phyloP scores from a whole-genome alignment of 2,888 invertebrate species.

The Drosophila engyochracea region DNA sequence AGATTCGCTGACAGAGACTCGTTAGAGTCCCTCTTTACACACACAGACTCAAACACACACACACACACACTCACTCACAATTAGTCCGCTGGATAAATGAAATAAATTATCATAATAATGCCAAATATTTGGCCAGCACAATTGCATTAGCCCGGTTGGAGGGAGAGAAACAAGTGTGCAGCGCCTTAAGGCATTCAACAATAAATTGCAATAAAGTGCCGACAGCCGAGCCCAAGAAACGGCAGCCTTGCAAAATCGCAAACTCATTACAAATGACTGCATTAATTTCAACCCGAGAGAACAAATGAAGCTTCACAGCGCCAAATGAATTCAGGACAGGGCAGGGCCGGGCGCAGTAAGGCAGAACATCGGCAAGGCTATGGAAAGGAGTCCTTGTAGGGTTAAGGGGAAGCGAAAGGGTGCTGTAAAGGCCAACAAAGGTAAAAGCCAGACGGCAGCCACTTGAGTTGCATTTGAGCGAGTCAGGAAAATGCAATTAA shows the following conservation, averaged over 20 bases:
- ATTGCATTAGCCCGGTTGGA: conserved; percentile 35
- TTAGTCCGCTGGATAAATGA: conserved; percentile 59
- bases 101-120: conserved; percentile 72
- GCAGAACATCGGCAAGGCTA: conserved; percentile 1
- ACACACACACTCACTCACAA: conserved; percentile 44
- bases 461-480: conserved; percentile 74
- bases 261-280: conserved; percentile 82
- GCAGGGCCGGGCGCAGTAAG: conserved; percentile 7
- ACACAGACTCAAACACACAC: conserved; percentile 9
- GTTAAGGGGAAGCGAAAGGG: conserved; percentile 11
- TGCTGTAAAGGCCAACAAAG: conserved; percentile 37
- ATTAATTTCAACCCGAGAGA: conserved; percentile 76
- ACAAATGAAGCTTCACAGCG: conserved; percentile 63
- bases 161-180: conserved; percentile 19
- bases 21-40: conserved; percentile 24
- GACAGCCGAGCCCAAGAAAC: conserved; percentile 42
- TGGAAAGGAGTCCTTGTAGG: not conserved
- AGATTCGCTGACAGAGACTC: conserved; percentile 5
- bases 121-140: conserved; percentile 57
- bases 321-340: conserved; percentile 35
- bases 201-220: conserved; percentile 66
- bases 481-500: conserved; percentile 74
- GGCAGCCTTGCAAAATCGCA: conserved; percentile 46
- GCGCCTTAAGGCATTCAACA: conserved; percentile 62
- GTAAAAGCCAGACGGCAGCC: conserved; percentile 60